These are phyloP conservation scores for Euwallacea fornicatus DNA, from an alignment of 1,140 invertebrate species.

Conservation along the genomic window DNA sequence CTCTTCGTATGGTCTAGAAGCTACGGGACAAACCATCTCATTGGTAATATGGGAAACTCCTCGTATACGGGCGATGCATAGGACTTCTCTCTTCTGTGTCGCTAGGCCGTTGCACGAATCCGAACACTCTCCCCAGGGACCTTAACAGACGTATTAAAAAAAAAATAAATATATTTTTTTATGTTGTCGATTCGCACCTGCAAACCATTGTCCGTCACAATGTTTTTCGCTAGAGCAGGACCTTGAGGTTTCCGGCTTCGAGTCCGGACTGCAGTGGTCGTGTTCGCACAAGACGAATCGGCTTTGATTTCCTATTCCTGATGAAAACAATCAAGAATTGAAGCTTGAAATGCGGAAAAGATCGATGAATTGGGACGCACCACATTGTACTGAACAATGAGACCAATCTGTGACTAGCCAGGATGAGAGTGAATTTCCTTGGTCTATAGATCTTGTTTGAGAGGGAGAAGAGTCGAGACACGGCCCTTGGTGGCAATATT, in stretches of 20 bases:
- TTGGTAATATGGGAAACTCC: constrained; percentile 49
- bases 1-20: constrained; percentile 47
- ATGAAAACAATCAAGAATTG: constrained; percentile 1
- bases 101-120: constrained; percentile 47
- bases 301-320: constrained; percentile 58
- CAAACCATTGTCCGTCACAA: constrained; percentile 70
- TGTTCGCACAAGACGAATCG: constrained; percentile 57
- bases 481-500: constrained; percentile 60
- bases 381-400: constrained; percentile 57
- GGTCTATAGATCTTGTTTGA: constrained; percentile 1
- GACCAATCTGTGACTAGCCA: constrained; percentile 58
- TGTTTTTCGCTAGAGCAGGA: constrained; percentile 63
- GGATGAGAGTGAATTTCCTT: constrained; percentile 5
- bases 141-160: constrained; percentile 10
- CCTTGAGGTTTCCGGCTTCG: constrained; percentile 61
- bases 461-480: constrained; percentile 33
- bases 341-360: not conserved
- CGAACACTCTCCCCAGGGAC: constrained; percentile 66
- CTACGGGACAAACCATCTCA: constrained; percentile 49
- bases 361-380: constrained; percentile 36
- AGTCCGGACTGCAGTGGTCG: constrained; percentile 55
- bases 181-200: constrained; percentile 46
- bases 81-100: constrained; percentile 53
- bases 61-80: constrained; percentile 56
- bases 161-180: not conserved